Evolutionary conservation across 2,888 invertebrate genomes (phyloP).

Genomic region (Tipula confusa): DNA sequence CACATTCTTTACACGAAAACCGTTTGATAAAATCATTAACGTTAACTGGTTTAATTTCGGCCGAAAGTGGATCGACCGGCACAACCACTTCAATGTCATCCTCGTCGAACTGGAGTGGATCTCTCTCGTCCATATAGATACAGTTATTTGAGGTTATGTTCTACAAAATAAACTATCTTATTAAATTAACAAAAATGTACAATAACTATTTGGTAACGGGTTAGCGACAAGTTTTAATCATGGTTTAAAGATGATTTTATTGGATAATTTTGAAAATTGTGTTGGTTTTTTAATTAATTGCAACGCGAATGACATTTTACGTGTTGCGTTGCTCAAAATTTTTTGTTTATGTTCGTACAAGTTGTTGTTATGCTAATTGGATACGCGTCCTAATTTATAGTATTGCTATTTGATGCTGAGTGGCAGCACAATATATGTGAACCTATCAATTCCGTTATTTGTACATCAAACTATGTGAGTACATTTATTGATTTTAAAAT

Average conservation of each 20-base stretch:
- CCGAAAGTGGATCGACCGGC: conserved; percentile 21
- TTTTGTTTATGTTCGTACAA: not conserved
- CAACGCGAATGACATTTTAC: not conserved
- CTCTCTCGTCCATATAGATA: not conserved
- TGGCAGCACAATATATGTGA: not conserved
- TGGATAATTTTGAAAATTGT: not conserved
- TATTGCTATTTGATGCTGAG: not conserved
- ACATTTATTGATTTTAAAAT: not conserved
- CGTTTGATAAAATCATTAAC: not conserved
- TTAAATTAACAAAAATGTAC: not conserved
- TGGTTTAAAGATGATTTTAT: not conserved
- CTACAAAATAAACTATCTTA: not conserved
- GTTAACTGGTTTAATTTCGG: not conserved
- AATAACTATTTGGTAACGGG: not conserved
- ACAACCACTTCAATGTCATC: conserved; percentile 21
- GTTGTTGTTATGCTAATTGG: not conserved
- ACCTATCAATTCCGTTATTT: not conserved
- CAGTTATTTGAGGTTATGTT: not conserved
- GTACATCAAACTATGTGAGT: not conserved
- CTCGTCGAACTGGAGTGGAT: not conserved
- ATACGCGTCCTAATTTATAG: not conserved
- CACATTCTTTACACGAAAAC: not conserved
- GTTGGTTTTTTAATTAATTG: not conserved
- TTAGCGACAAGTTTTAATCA: not conserved
- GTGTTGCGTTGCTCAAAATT: not conserved